phyloP scores from a whole-genome alignment of 2,797 vertebrate genomes.

The Syndactyla subalaris region DNA sequence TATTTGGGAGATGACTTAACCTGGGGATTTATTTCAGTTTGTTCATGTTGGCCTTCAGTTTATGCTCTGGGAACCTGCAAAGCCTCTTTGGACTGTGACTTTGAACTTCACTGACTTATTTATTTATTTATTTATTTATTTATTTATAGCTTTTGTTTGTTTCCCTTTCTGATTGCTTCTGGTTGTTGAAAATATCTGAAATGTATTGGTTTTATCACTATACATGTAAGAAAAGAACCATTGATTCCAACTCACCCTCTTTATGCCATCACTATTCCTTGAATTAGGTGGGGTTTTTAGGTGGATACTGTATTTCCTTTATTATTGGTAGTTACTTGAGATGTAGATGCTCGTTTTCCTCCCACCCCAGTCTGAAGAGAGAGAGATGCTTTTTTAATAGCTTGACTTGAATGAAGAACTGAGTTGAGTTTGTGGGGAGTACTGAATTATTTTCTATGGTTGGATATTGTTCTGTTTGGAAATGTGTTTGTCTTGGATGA shows the following conservation, averaged over 20 bases:
- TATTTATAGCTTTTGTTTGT: background rate
- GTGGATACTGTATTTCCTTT: background rate
- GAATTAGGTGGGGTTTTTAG: background rate
- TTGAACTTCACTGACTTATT: background rate
- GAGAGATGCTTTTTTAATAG: background rate
- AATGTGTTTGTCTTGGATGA: background rate
- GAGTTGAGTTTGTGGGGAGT: background rate
- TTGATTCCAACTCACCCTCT: rapidly evolving
- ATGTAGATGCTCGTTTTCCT: background rate
- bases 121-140: too few relatives aligned
- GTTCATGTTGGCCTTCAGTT: background rate
- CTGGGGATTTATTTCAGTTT: background rate
- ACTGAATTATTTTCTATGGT: background rate
- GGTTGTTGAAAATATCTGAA: background rate
- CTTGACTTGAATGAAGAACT: background rate
- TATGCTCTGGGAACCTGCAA: background rate
- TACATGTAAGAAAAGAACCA: background rate
- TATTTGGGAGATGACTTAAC: background rate
- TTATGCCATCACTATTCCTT: background rate
- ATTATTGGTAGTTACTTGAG: background rate
- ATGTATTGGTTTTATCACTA: background rate
- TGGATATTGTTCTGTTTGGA: background rate
- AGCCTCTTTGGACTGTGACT: background rate
- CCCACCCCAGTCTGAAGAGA: background rate
- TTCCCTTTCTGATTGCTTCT: background rate